Percentiles rank a stretch among this genome's conserved stretches.
Conservation (phyloP, 2,113 vertebrate genomes). For the Melanerpes formicivorus region DNA sequence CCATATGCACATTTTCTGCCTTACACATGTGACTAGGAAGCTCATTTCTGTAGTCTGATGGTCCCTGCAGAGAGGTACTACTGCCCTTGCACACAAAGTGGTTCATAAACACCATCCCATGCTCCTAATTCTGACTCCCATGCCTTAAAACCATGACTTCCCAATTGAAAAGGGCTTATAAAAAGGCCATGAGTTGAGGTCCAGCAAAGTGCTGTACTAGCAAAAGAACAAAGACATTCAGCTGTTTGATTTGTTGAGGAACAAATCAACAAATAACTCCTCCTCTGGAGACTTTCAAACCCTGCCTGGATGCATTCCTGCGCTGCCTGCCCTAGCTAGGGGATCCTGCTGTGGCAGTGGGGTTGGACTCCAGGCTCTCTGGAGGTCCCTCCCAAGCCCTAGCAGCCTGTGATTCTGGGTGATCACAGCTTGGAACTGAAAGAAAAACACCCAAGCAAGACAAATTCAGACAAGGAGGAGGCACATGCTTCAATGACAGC, state of each 20-base stretch:
- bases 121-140: background rate
- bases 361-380: too few species aligned
- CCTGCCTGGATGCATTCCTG: too few species aligned
- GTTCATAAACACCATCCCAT: background rate
- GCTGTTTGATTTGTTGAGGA: background rate
- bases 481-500: background rate
- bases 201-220: background rate
- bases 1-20: background rate
- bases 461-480: background rate
- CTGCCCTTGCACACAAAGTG: background rate
- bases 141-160: background rate
- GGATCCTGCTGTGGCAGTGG: too few species aligned
- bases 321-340: too few species aligned
- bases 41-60: background rate
- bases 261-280: background rate
- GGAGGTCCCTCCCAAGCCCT: too few species aligned
- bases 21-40: background rate
- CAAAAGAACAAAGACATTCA: background rate
- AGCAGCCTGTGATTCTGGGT: too few species aligned
- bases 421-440: background rate
- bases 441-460: background rate
- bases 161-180: background rate
- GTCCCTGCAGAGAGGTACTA: background rate
- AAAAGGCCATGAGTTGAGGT: background rate
- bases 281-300: too few species aligned